Base-by-base conservation (phyloP, 2,113 vertebrate genomes). In the Callorhinus ursinus region DNA sequence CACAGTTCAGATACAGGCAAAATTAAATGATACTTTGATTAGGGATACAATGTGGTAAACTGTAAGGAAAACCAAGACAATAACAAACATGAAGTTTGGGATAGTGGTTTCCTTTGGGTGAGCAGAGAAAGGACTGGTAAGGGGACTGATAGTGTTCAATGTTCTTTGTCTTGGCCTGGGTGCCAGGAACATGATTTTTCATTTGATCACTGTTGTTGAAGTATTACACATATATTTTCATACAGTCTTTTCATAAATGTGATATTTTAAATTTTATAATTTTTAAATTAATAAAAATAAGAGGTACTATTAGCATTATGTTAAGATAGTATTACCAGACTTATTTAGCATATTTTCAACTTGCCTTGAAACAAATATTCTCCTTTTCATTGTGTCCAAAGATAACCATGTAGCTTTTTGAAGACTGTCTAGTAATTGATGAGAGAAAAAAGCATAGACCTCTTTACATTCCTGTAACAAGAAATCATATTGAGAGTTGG, bases 401-500 rank as follows among this genome's bases (percentile, higher is more conserved):
- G 99, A 99, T 49, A 99, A 77, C 1, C 94, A 98, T 16, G 99
- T 99, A 42, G 99, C 97, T 98, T 98, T 99, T 96, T 99, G 98
- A 65, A 99, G 98, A 92, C 99, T 98, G 81, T 99, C 97, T 26
- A 99, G 95, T 82, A 99, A 97, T 83, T 98, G 99, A 92, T 98
- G 97, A 91, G 98, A 99, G 95, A 99, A 99, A 98, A 98, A 98
- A n/a, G 98, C 98, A 86, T 98, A 92, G 53, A 99, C 95, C 31
- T 99, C 99, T 96, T 98, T 98, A 97, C 98, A 98, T 90, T 99
- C 98, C 99, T 99, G 80, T 82, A 98, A 98, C 46, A 87, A 98
- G 85, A 98, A 98, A 90, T 0, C 13, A 71, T 28, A 49, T 21
- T 79, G 49, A 53, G 31, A 53, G 76, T 53, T 79, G 28, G 76